Base-by-base conservation (phyloP, 1,140 invertebrate species). In the Caenorhabditis brenneri region DNA sequence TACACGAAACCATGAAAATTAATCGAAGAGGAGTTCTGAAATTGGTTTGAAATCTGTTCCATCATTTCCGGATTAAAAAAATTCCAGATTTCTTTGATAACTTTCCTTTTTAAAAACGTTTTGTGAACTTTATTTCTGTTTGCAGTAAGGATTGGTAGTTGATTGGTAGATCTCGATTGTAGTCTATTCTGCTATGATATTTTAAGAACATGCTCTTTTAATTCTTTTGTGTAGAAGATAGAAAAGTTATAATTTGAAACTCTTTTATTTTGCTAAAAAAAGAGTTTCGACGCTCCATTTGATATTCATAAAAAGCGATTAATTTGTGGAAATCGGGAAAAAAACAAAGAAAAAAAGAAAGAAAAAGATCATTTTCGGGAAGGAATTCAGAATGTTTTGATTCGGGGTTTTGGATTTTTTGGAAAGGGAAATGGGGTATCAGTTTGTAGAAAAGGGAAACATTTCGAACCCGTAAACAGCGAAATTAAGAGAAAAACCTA, bases 401-500 rank as follows among this genome's bases (percentile, higher is more conserved):
- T 74, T 74, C 29, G n/a, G 65, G 65, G n/a, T 33, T 42, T 74
- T n/a, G 58, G 36, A 42, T 10, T 74, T 74, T 42, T 74, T 4
- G 19, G 33, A 42, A 74, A 12, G 36, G 36, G 33, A 74, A 74
- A 27, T 22, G 12, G 31, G 15, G 9, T 65, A 65, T 65, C 33
- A 36, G 10, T 39, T 65, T 0, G 36, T 22, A 22, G 27, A 27
- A 19, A 33, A 19, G 31, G 29, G 19, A 24, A 46, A 42, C 7
- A 27, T 24, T 55, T 27, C 22, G 10, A 42, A 42, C 65, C 65
- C 65, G 65, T 74, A 46, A 22, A 15, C 12, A 74, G 65, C 65
- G 65, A 39, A 74, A 42, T 74, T 74, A 74, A 74, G 36, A 74
- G 65, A 46, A 74, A 74, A 74, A 74, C 65, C 65, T 74, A 74